These are phyloP conservation scores for Malurus cyaneus DNA, from an alignment of 2,113 vertebrate genomes.

Conservation along the genomic window DNA sequence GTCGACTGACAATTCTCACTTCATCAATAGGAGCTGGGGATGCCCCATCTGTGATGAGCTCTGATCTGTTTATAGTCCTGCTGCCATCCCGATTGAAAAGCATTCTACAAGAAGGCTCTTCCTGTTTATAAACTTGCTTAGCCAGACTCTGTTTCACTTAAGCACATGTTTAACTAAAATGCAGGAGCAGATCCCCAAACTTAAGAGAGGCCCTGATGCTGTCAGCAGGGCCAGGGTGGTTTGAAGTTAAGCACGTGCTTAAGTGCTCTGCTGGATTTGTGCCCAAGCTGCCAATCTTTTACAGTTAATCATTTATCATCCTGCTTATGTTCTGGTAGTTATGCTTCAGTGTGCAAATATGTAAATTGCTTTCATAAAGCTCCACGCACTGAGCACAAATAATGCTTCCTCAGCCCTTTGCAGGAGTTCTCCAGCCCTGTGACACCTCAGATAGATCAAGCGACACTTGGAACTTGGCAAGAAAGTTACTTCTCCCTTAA, in stretches of 20 bases:
- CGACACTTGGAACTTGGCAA: not conserved
- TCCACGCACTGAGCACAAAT: not conserved
- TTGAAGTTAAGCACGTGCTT: conserved; percentile 21
- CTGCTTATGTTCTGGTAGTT: conserved; percentile 17
- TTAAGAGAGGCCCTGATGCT: not conserved
- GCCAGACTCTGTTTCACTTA: not conserved
- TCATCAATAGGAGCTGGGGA: not conserved
- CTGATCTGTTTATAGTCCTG: not conserved
- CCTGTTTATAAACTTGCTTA: not conserved
- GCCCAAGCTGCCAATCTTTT: conserved; percentile 29
- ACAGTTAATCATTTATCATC: conserved; percentile 46
- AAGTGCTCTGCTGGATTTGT: conserved; percentile 41
- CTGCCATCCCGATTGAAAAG: not conserved
- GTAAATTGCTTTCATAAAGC: conserved; percentile 51
- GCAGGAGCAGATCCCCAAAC: not conserved
- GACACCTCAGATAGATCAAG: conserved; percentile 37
- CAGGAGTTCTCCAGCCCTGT: not conserved
- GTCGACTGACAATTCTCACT: not conserved
- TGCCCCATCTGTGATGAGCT: not conserved
- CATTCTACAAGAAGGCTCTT: not conserved
- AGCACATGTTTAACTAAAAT: not conserved
- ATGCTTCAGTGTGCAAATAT: conserved; percentile 62
- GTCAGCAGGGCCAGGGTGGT: not conserved
- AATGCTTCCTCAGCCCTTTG: conserved; percentile 52
- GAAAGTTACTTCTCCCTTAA: conserved; percentile 33